Evolutionary conservation across 2,797 vertebrate species (phyloP), one percentile per base, ranked within the genome.

Genomic region (Pteronotus mesoamericanus): DNA sequence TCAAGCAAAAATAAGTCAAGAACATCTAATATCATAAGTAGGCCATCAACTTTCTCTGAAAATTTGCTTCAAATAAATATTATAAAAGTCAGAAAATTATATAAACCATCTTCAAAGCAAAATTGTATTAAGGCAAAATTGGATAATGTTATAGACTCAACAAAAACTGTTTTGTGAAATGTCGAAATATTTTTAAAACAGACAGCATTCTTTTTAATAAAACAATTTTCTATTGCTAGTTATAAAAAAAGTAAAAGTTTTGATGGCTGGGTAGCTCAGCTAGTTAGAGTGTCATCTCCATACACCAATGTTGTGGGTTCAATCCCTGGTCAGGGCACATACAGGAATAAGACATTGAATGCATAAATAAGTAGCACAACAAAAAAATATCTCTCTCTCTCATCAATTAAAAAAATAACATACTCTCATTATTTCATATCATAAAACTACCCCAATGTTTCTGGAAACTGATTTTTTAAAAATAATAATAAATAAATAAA

Each of bases 1-100:
- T 91, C 55, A 93, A 89, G 57, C 24, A 32, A 94, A 97, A 94
- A 83, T 82, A 91, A 34, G 10, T 57, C 64, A 92, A 82, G 15
- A 88, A n/a, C 53, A 92, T 59, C 26, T 91, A 88, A 59, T 48
- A 86, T 53, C 48, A 1, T 22, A 86, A 92, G 26, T 26, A 79
- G 6, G 77, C 32, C 24, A 72, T 71, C 18, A 75, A 83, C 68
- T 59, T 72, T 94, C 42, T 89, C 42, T 74, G 46, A 89, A 89
- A 94, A 64, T 80, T 39, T 68, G 77, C 16, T 9, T 92, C 48
- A 87, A 82, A 71, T 59, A 77, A 93, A 77, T 89, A 82, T 18
- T 53, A 82, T 18, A 78, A 64, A 89, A 83, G 68, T 95, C 29
- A 78, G n/a, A 95, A 91, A 94, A 91, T 71, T 42, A 66, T 46